These are phyloP conservation scores for Nephrotoma appendiculata DNA, from an alignment of 2,888 invertebrate genomes.

Conservation along the genomic window DNA sequence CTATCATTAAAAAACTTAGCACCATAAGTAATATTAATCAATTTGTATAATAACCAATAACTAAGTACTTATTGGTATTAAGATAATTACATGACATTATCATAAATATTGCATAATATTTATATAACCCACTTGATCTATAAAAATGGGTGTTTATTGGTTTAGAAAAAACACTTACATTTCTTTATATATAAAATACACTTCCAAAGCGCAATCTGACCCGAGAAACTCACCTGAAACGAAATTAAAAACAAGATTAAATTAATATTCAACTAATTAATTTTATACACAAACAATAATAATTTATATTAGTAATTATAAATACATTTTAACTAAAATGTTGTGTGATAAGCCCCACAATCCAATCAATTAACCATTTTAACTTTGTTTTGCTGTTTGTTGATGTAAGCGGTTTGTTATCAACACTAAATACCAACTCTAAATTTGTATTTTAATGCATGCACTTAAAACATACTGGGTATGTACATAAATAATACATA, in stretches of 20 bases:
- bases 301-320: not conserved
- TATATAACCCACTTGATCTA: not conserved
- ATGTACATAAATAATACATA: not conserved
- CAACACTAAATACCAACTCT: not conserved
- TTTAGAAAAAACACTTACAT: not conserved
- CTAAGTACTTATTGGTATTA: no score
- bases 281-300: not conserved
- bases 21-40: no score
- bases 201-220: not conserved
- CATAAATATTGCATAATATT: no score
- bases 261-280: not conserved
- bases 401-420: not conserved
- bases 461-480: not conserved
- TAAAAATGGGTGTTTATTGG: not conserved
- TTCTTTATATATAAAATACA: not conserved
- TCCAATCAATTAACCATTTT: not conserved
- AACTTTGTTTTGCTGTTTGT: not conserved
- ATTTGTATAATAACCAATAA: no score
- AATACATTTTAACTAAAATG: not conserved
- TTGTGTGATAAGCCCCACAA: not conserved
- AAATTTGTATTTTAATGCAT: not conserved
- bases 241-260: not conserved
- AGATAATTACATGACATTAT: no score
- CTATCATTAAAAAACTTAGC: no score
- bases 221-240: not conserved